A percentile compares a stretch with the other conserved stretches of the same genome.
phyloP scores from a whole-genome alignment of 2,888 invertebrate genomes.

The Malthinus flaveolus region DNA sequence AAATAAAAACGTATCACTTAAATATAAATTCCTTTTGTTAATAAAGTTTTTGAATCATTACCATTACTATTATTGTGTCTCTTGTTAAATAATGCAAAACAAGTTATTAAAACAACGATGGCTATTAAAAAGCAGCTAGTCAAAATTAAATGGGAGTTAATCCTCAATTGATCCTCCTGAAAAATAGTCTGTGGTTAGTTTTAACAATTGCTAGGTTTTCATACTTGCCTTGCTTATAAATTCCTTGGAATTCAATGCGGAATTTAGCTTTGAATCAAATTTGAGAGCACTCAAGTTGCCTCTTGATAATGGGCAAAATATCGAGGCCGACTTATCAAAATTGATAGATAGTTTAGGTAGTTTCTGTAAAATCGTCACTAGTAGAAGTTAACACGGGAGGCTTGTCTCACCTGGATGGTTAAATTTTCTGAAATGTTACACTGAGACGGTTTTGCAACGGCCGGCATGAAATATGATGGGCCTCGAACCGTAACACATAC shows the following conservation, averaged over 20 bases:
- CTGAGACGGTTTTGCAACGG: too few relatives aligned
- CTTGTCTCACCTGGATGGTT: too few relatives aligned
- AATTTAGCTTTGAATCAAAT: neutral
- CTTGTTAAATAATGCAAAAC: slow-evolving; percentile 25
- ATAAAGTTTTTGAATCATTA: slow-evolving; percentile 13
- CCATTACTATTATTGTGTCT: slow-evolving; percentile 6
- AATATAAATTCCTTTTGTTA: slow-evolving; percentile 9
- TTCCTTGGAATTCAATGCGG: neutral
- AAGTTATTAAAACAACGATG: slow-evolving; percentile 26
- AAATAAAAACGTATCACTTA: neutral
- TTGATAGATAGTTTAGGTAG: too few relatives aligned
- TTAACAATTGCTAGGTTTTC: neutral
- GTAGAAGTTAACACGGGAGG: too few relatives aligned
- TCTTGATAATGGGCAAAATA: too few relatives aligned
- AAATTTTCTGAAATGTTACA: too few relatives aligned
- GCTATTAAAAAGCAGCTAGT: slow-evolving; percentile 29
- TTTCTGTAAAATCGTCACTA: too few relatives aligned
- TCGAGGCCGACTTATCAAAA: too few relatives aligned
- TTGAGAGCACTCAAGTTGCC: neutral
- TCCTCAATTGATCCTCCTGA: slow-evolving; percentile 27
- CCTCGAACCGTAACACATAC: slow-evolving; percentile 19
- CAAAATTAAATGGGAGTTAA: slow-evolving; percentile 29
- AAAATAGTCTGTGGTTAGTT: neutral
- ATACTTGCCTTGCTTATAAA: neutral
- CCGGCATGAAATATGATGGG: slow-evolving; percentile 18